phyloP scores from a whole-genome alignment of 2,113 vertebrate genomes.

The Telmatochromis bifrenatus region DNA sequence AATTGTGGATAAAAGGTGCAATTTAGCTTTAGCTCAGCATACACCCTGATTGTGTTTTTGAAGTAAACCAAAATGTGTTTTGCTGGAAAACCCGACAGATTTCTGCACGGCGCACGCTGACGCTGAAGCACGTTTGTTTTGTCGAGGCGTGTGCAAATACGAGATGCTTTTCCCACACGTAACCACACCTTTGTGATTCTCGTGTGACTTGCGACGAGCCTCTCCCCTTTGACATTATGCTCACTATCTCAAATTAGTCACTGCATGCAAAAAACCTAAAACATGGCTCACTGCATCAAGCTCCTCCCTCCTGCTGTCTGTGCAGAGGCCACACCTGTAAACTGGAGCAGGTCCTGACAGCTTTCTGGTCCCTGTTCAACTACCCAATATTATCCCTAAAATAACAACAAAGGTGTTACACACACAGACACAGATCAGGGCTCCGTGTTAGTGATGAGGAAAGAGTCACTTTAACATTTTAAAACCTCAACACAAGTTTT shows the following conservation, averaged over 20 bases:
- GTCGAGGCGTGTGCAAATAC: not conserved
- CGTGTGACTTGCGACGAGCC: not conserved
- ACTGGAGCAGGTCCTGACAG: constrained; percentile 41
- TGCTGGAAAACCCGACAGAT: not conserved
- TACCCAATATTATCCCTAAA: not conserved
- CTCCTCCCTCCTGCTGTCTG: constrained; percentile 18
- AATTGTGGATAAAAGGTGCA: not conserved
- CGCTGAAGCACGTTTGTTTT: not conserved
- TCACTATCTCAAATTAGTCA: constrained; percentile 43
- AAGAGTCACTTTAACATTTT: not conserved
- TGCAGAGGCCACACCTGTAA: constrained; percentile 46
- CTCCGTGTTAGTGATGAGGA: not conserved
- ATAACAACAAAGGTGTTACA: not conserved
- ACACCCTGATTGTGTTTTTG: not conserved
- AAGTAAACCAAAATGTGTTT: not conserved
- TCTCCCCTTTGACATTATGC: constrained; percentile 23
- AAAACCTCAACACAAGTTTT: not conserved
- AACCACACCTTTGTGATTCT: constrained; percentile 21
- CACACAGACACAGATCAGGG: not conserved
- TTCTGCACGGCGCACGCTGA: not conserved
- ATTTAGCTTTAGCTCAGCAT: not conserved
- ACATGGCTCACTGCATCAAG: not conserved
- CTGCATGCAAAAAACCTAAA: constrained; percentile 35
- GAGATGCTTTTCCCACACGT: constrained; percentile 17
- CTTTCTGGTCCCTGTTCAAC: constrained; percentile 30